Percentiles rank a stretch among this genome's conserved stretches.
phyloP scores from a whole-genome alignment of 2,888 invertebrate genomes.

The Nephrocerus scutellatus region DNA sequence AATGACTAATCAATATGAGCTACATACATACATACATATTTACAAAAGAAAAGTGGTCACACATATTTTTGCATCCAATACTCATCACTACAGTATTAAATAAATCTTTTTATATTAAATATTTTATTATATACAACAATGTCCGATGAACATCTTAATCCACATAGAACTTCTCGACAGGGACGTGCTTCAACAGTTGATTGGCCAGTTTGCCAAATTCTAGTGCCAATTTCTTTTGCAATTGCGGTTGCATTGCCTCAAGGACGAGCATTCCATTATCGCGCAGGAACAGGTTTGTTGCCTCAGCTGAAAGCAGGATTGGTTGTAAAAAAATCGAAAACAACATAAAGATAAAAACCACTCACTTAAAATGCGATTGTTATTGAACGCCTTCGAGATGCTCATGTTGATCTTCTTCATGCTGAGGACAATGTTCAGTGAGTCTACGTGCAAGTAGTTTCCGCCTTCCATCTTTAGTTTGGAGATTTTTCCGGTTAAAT shows the following conservation, averaged over 20 bases:
- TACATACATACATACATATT: too few species aligned
- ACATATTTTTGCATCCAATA: too few species aligned
- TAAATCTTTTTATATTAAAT: too few species aligned
- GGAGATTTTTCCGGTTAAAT: slow-evolving; percentile 55
- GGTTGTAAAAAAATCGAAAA: slow-evolving; percentile 3
- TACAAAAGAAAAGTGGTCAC: too few species aligned
- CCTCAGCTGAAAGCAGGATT: slow-evolving; percentile 53
- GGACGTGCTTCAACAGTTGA: slow-evolving; percentile 58
- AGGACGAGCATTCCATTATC: slow-evolving; percentile 64
- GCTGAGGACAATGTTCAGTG: slow-evolving; percentile 54
- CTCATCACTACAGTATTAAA: too few species aligned
- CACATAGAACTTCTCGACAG: slow-evolving; percentile 53
- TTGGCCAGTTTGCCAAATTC: slow-evolving; percentile 61
- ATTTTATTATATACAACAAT: slow-evolving; percentile 19
- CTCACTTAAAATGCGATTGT: slow-evolving; percentile 64
- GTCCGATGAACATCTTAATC: slow-evolving; percentile 24
- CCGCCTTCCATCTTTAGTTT: slow-evolving; percentile 46
- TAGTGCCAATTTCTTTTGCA: slow-evolving; percentile 57
- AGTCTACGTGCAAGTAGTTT: slow-evolving; percentile 57
- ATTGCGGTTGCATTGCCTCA: slow-evolving; percentile 61
- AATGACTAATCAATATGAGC: too few species aligned
- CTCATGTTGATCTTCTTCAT: slow-evolving; percentile 58
- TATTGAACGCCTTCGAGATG: slow-evolving; percentile 61
- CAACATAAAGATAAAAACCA: slow-evolving; percentile 25
- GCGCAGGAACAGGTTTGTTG: slow-evolving; percentile 62